These are phyloP conservation scores for Phyllotreta striolata DNA, from an alignment of 2,888 invertebrate species.

Conservation along the genomic window DNA sequence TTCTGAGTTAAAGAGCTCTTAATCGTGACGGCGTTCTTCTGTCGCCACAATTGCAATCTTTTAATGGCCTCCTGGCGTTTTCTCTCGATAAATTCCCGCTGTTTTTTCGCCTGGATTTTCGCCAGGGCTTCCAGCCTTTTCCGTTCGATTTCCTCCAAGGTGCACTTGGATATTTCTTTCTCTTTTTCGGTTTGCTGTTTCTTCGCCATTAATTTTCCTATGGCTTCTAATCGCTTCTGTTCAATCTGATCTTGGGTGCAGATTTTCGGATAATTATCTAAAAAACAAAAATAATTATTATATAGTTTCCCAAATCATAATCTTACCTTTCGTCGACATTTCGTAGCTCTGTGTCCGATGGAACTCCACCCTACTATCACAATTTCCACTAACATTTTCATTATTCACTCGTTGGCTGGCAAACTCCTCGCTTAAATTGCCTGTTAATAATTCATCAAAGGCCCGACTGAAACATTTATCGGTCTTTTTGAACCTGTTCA, in stretches of 20 bases:
- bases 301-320: neutral
- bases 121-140: conserved; percentile 67
- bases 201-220: conserved; percentile 60
- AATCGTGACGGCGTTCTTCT: conserved; percentile 45
- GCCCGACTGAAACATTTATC: conserved; percentile 27
- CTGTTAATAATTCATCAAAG: conserved; percentile 31
- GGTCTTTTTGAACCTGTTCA: conserved; percentile 19
- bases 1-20: conserved; percentile 44
- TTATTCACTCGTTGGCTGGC: neutral
- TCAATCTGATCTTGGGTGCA: conserved; percentile 21
- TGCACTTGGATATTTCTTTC: neutral
- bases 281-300: too few species aligned
- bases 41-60: conserved; percentile 52
- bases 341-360: conserved; percentile 53
- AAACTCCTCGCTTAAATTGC: conserved; percentile 23
- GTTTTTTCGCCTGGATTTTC: conserved; percentile 59
- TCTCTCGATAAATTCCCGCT: conserved; percentile 56
- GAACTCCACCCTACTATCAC: conserved; percentile 47
- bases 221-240: conserved; percentile 66
- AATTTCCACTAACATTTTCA: conserved; percentile 7
- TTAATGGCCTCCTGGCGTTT: conserved; percentile 57
- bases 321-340: conserved; percentile 33
- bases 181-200: conserved; percentile 47
- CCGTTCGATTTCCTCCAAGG: conserved; percentile 28
- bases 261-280: conserved; percentile 6